Conservation (phyloP, 1,140 invertebrate species). For the Cecropterus lyciades region DNA sequence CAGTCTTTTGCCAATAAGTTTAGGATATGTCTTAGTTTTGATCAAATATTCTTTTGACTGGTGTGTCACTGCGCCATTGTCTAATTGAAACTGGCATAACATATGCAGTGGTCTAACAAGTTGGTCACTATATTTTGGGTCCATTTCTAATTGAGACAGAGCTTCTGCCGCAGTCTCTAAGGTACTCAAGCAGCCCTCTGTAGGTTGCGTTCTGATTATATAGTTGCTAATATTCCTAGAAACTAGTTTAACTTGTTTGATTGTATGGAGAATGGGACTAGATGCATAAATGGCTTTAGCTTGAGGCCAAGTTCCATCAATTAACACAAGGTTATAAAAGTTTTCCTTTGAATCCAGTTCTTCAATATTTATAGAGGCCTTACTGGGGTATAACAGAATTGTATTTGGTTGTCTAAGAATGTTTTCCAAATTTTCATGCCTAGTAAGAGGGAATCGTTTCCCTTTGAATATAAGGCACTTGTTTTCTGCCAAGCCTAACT, state of each 20-base stretch:
- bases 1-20: conserved; percentile 91
- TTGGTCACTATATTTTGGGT: conserved; percentile 86
- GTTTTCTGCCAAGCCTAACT: conserved; percentile 88
- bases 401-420: conserved; percentile 90
- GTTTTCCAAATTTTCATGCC: conserved; percentile 87
- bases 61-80: conserved; percentile 96
- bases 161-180: conserved; percentile 95
- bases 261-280: conserved; percentile 87
- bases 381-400: conserved; percentile 93
- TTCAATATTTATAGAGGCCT: conserved; percentile 87
- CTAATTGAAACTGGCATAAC: conserved; percentile 93
- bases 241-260: conserved; percentile 91
- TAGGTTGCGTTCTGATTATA: conserved; percentile 96
- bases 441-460: conserved; percentile 91
- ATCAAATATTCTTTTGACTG: conserved; percentile 96
- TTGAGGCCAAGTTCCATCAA: conserved; percentile 98
- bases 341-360: conserved; percentile 68
- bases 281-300: conserved; percentile 94
- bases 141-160: conserved; percentile 90
- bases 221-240: conserved; percentile 91
- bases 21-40: conserved; percentile 93
- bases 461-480: conserved; percentile 93
- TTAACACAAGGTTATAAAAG: conserved; percentile 92
- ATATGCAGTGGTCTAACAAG: conserved; percentile 92
- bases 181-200: conserved; percentile 95